Percentiles rank a stretch among this genome's conserved stretches.
These are phyloP conservation scores for Thunnus albacares DNA, from an alignment of 2,797 vertebrate genomes.

Conservation along the genomic window DNA sequence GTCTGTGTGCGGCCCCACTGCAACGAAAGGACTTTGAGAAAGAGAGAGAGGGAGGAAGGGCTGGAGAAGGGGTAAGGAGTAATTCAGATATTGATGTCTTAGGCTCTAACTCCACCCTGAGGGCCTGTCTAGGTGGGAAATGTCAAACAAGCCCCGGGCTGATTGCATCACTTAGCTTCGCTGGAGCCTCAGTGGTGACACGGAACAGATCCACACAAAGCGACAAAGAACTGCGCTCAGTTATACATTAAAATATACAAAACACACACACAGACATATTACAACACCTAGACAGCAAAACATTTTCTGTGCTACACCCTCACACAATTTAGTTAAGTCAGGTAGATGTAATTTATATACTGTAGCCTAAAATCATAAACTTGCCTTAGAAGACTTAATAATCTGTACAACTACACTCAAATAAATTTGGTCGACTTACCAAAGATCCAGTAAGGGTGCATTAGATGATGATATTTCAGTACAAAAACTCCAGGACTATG, in stretches of 20 bases:
- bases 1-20: slow-evolving; percentile 46
- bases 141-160: slow-evolving; percentile 66
- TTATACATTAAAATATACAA: slow-evolving; percentile 1
- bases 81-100: slow-evolving; percentile 78
- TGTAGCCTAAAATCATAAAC: too few relatives aligned
- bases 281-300: background rate
- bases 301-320: background rate
- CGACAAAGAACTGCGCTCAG: background rate
- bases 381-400: too few relatives aligned
- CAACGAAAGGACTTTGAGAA: slow-evolving; percentile 58
- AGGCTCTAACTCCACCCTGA: slow-evolving; percentile 72
- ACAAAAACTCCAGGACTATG: too few relatives aligned
- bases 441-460: too few relatives aligned
- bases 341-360: too few relatives aligned
- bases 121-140: slow-evolving; percentile 72
- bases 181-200: slow-evolving; percentile 46
- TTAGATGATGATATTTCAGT: too few relatives aligned
- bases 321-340: background rate
- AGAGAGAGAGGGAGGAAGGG: slow-evolving; percentile 46
- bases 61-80: slow-evolving; percentile 56
- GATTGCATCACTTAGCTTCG: slow-evolving; percentile 58
- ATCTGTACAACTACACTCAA: too few relatives aligned
- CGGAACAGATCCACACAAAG: slow-evolving; percentile 21
- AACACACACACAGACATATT: background rate
- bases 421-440: too few relatives aligned